Evolutionary conservation across 2,113 vertebrate genomes (phyloP).

Genomic region (Thymallus thymallus): DNA sequence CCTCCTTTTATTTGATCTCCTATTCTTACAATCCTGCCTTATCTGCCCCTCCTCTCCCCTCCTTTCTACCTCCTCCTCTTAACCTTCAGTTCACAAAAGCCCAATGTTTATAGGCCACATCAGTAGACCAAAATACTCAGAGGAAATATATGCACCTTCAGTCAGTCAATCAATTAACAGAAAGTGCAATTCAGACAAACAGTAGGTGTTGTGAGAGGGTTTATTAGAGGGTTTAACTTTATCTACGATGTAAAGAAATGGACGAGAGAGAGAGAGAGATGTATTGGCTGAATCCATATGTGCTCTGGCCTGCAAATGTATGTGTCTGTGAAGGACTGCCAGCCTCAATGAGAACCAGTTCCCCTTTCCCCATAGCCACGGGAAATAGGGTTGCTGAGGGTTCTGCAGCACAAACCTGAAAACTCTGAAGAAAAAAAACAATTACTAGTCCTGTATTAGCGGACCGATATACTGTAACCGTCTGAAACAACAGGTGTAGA

Average conservation of each 20-base stretch:
- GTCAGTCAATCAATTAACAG: not conserved
- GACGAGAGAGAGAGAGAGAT: not conserved
- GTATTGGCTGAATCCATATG: not conserved
- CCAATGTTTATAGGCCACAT: conserved; percentile 11
- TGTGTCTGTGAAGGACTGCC: conserved; percentile 21
- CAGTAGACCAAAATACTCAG: conserved; percentile 1
- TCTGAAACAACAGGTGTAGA: too few relatives aligned
- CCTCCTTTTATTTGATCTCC: conserved; percentile 41
- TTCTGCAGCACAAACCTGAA: too few relatives aligned
- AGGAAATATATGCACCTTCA: conserved; percentile 1
- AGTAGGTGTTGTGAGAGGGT: not conserved
- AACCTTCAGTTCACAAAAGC: conserved; percentile 2
- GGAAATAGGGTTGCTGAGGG: too few relatives aligned
- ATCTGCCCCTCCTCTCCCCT: conserved; percentile 20
- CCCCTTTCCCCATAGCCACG: not conserved
- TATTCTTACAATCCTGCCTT: conserved; percentile 34
- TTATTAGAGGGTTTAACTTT: too few relatives aligned
- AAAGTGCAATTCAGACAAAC: not conserved
- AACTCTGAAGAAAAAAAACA: too few relatives aligned
- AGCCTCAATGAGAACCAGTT: conserved; percentile 30
- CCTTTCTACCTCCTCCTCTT: conserved; percentile 9
- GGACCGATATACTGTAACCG: too few relatives aligned
- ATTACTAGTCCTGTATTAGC: too few relatives aligned
- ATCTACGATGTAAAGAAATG: not conserved
- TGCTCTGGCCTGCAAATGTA: conserved; percentile 13